Base-by-base conservation (phyloP, 2,888 invertebrate genomes). In the Parnassius glacialis region DNA sequence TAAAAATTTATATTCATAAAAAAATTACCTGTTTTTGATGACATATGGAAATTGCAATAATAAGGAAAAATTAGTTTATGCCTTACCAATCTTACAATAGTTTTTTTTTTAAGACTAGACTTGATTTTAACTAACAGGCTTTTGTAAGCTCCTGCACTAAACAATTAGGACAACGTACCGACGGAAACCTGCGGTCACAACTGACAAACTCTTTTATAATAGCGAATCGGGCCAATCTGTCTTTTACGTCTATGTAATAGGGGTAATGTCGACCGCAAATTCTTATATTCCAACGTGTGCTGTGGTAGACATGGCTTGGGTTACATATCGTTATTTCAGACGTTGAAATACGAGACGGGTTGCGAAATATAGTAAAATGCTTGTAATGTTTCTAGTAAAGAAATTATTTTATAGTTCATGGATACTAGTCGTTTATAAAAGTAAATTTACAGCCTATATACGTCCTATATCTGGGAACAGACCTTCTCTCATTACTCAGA, bases 321-420 rank as follows among this genome's bases (percentile, higher is more conserved):
- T 81, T 81, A 79, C 80, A 65, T 69, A 74, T 76, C 69, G 78
- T 76, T 80, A 74, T 78, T 74, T 70, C 69, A 73, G 74, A 74
- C 70, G 67, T 62, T 68, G 76, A 71, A 79, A 83, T 69, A 70
- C 69, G 79, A 84, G 74, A 76, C 67, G 59, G 56, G n/a, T 62
- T 57, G 61, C 58, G 58, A 25, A 48, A 51, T 58, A 59, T 9
- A 16, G 57, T 53, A 42, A 11, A 13, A 13, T 13, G 42, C 11
- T 42, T 10, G 41, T 53, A 16, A 43, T 43, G 1, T 42, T 25
- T 48, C 48, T 16, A 48, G 3, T 11, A 45, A 48, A 34, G 5
- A 34, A 34, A 7, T 34, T 7, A 7, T 20, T 2, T 20, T 20
- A 20, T 20, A 20, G 16, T 1, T 16, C 25, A 5, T 3, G 25